phyloP scores from a whole-genome alignment of 2,797 vertebrate genomes.

The Sebastes vulpes region DNA sequence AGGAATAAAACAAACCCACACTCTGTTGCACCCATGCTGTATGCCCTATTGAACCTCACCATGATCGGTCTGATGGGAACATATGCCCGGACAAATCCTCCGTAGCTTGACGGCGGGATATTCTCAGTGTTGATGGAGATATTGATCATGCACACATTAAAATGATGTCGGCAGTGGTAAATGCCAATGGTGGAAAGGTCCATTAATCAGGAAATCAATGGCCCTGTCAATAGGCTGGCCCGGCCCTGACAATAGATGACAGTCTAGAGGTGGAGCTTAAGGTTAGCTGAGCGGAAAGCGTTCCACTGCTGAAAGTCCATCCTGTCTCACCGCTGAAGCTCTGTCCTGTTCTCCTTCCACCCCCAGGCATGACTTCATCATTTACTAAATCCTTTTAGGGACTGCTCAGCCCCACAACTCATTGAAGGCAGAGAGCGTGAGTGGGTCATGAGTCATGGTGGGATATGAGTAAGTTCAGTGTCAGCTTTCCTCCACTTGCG shows the following conservation, averaged over 20 bases:
- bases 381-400: constrained; percentile 71
- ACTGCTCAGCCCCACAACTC: constrained; percentile 29
- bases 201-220: constrained; percentile 96
- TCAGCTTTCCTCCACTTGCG: constrained; percentile 28
- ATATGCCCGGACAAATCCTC: constrained; percentile 62
- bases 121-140: constrained; percentile 89
- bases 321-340: constrained; percentile 8
- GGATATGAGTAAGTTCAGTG: constrained; percentile 50
- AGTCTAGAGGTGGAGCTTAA: constrained; percentile 65
- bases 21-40: constrained; percentile 8
- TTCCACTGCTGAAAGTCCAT: constrained; percentile 34
- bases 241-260: constrained; percentile 84
- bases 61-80: constrained; percentile 45
- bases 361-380: constrained; percentile 59
- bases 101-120: constrained; percentile 85
- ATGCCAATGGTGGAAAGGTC: constrained; percentile 88
- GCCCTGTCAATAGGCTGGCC: constrained; percentile 84
- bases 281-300: constrained; percentile 67
- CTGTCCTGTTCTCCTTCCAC: constrained; percentile 19
- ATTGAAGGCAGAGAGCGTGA: constrained; percentile 30
- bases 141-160: constrained; percentile 94
- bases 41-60: constrained; percentile 57
- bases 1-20: neutral
- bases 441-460: constrained; percentile 57
- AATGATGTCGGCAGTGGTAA: constrained; percentile 91